Evolutionary conservation across 35 echinoderm and acorn worm species (phyloP), one percentile per base, ranked within the genome.

Genomic region (Ptychodera flava): DNA sequence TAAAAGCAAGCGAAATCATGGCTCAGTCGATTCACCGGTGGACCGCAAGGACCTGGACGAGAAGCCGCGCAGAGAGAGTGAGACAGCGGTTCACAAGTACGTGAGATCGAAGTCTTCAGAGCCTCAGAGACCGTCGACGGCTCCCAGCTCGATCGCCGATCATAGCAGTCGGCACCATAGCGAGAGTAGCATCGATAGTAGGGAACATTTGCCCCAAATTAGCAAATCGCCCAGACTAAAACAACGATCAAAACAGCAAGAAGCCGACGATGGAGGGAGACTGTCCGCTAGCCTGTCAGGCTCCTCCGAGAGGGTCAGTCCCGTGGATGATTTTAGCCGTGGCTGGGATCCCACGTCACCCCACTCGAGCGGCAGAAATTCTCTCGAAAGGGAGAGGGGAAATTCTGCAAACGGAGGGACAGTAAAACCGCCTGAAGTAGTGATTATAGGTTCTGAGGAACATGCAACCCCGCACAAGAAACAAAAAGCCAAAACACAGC

Each of bases 1-100:
- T 16, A 92, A 92, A 80, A 89, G 90, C 82, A 84, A 88, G 22
- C 6, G 45, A 22, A 6, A 64, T 64, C 22, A 6, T 12, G 6
- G 6, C 22, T 22, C 45, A 64, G 45, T 64, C 22, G 45, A 64
- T 64, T 12, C 6, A 64, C 22, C 45, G 6, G 6, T 12, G 45
- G 45, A 64, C 6, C 6, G 45, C 45, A 64, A 64, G 22, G 45
- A 64, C 6, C n/a, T n/a, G n/a, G 45, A 64, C 22, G 45, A 64
- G 22, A 64, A 64, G 22, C 6, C 6, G 45, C 6, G 45, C 6
- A 64, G 45, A 22, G 45, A 64, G 45, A 64, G 45, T 22, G 45
- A 64, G 45, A 64, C 45, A 12, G 45, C 45, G 6, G 45, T 22
- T 22, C 45, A 64, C 22, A 64, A 64, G 22, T 64, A 64, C 22